Conservation (phyloP, 2,888 invertebrate species). For the Parascotia fuliginaria region DNA sequence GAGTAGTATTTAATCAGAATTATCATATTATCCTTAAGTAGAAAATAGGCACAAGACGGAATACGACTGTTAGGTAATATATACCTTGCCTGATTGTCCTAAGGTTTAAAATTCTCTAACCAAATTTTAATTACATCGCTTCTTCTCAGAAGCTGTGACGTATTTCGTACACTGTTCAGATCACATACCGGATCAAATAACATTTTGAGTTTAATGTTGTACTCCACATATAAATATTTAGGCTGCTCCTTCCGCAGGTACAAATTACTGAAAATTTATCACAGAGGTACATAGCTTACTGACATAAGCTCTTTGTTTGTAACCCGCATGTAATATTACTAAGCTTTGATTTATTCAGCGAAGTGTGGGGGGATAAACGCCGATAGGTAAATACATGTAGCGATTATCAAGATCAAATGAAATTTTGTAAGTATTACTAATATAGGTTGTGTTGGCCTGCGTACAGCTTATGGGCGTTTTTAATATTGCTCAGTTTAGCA, state of each 20-base stretch:
- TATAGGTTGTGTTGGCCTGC: slow-evolving; percentile 20
- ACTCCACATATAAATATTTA: slow-evolving; percentile 1
- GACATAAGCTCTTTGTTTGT: neutral
- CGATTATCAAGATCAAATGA: slow-evolving; percentile 34
- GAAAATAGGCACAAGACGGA: too few relatives aligned
- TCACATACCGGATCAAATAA: neutral
- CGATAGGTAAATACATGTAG: slow-evolving; percentile 30
- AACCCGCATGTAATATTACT: neutral
- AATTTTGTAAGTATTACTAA: slow-evolving; percentile 26
- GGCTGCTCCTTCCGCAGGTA: neutral
- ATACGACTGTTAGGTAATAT: too few relatives aligned
- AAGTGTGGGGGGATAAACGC: slow-evolving; percentile 8
- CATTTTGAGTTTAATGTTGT: neutral
- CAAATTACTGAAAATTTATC: slow-evolving; percentile 6
- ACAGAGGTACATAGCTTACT: slow-evolving; percentile 3
- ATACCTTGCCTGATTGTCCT: too few relatives aligned
- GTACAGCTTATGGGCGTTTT: slow-evolving; percentile 13
- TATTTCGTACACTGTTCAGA: neutral
- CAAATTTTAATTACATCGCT: too few relatives aligned
- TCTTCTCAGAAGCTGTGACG: too few relatives aligned
- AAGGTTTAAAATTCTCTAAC: too few relatives aligned
- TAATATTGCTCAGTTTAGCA: neutral
- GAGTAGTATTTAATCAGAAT: too few relatives aligned
- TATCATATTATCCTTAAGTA: too few relatives aligned
- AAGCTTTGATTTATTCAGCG: slow-evolving; percentile 18